Evolutionary conservation across 2,797 vertebrate genomes (phyloP).

Genomic region (Schizopygopsis pylzovi): DNA sequence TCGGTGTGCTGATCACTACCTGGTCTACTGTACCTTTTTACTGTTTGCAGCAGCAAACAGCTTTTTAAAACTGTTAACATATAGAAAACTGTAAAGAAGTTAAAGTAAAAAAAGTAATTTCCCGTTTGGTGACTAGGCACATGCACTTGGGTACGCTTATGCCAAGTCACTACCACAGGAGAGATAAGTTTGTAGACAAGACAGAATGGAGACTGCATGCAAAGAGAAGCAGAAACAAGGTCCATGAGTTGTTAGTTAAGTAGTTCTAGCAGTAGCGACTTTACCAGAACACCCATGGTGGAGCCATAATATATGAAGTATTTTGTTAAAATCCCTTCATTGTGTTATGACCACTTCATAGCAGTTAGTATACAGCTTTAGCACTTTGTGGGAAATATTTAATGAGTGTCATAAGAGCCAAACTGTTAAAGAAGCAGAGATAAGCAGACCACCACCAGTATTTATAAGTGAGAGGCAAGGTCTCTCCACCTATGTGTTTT

Average conservation of each 20-base stretch:
- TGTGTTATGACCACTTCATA: slow-evolving; percentile 20
- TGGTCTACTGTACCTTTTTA: too few relatives aligned
- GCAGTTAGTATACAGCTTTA: slow-evolving; percentile 20
- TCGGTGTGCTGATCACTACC: too few relatives aligned
- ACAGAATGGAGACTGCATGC: slow-evolving; percentile 18
- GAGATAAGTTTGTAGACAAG: not conserved
- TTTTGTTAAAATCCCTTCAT: slow-evolving; percentile 13
- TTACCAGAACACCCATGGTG: not conserved
- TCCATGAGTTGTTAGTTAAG: not conserved
- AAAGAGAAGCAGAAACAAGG: slow-evolving; percentile 34
- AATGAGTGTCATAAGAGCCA: not conserved
- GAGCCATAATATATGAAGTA: slow-evolving; percentile 25
- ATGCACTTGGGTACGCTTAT: not conserved
- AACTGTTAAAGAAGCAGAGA: slow-evolving; percentile 5
- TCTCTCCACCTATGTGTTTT: not conserved
- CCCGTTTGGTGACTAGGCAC: not conserved
- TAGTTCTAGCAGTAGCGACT: slow-evolving; percentile 2
- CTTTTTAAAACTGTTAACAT: not conserved
- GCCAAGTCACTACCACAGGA: not conserved
- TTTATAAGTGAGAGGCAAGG: not conserved
- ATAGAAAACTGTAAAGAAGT: not conserved
- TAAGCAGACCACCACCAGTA: slow-evolving; percentile 37
- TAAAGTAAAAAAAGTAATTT: not conserved
- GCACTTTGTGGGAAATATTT: not conserved
- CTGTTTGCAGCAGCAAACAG: too few relatives aligned